Evolutionary conservation across 2,888 invertebrate genomes (phyloP).

Genomic region (Stegana nigrithorax): DNA sequence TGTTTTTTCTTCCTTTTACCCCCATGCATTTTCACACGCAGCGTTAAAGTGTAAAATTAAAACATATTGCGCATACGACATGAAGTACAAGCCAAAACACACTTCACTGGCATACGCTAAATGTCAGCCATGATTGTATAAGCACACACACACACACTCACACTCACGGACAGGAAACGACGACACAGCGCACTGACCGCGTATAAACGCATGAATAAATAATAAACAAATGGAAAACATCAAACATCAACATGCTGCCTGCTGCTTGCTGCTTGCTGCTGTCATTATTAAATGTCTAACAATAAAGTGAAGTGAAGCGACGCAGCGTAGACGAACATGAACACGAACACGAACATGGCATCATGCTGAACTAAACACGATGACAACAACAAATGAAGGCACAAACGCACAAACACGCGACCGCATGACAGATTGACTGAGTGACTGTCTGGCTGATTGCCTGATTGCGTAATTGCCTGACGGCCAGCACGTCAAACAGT

Average conservation of each 20-base stretch:
- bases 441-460: not conserved
- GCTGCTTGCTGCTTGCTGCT: too few species aligned
- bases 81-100: constrained; percentile 32
- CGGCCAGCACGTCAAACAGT: not conserved
- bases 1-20: not conserved
- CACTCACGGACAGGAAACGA: too few species aligned
- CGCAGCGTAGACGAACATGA: not conserved
- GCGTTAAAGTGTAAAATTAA: constrained; percentile 30
- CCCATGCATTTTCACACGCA: not conserved
- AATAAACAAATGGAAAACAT: not conserved
- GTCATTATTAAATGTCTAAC: not conserved
- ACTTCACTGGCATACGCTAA: constrained; percentile 9
- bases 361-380: too few species aligned
- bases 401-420: too few species aligned
- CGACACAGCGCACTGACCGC: not conserved
- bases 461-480: not conserved
- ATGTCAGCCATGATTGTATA: constrained; percentile 7
- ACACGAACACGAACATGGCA: too few species aligned
- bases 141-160: too few species aligned
- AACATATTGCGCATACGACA: constrained; percentile 45
- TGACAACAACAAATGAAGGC: too few species aligned
- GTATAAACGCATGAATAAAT: not conserved
- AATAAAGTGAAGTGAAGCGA: not conserved
- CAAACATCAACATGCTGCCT: too few species aligned
- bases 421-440: not conserved